Base-by-base conservation (phyloP, 1,140 invertebrate genomes). In the Glossosoma conforme region DNA sequence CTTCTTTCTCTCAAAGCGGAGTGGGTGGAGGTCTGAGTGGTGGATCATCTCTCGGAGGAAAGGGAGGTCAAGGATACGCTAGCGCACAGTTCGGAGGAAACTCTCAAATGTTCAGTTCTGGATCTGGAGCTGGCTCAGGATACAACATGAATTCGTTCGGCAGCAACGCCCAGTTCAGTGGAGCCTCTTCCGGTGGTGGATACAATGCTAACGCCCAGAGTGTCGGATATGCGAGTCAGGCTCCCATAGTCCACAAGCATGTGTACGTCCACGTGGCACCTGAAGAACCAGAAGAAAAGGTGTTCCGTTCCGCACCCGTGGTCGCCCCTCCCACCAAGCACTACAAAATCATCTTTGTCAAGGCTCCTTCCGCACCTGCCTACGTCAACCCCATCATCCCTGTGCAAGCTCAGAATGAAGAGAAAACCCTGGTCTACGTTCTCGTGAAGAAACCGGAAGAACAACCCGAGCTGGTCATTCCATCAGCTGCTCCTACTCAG, bases 261-360 rank as follows among this genome's bases (percentile, higher is more conserved):
- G 84, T 86, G n/a, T 86, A 86, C 64, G 77, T 86, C 2, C 84
- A 86, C 58, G 82, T 84, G 21, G 83, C 84, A 21, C 84, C 84
- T 2, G 82, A 81, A 59, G 84, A 86, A 61, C 79, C 78, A 1
- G 77, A 81, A 47, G 44, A 45, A 15, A 22, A 11, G 15, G 30
- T 6, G 8, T 32, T 42, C 51, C 37, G 19, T 22, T 18, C 36
- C 3, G 13, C 37, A 8, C 10, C 33, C 3, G 11, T 19, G 32
- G 11, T 5, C 13, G 9, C 2, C 44, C 2, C 50, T 14, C 32
- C 50, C 4, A 19, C 14, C 74, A 86, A 86, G 60, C 83, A 87
- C 62, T 87, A 87, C 72, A 86, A 86, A 60, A 86, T 85, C 56
- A 84, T 86, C 61, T 87, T 87, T 76, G 86, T 87, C 62, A 86